A percentile compares a stretch with the other conserved stretches of the same genome.
Conservation (phyloP, 2,797 vertebrate species). For the Enteromius afrohamiltoni region DNA sequence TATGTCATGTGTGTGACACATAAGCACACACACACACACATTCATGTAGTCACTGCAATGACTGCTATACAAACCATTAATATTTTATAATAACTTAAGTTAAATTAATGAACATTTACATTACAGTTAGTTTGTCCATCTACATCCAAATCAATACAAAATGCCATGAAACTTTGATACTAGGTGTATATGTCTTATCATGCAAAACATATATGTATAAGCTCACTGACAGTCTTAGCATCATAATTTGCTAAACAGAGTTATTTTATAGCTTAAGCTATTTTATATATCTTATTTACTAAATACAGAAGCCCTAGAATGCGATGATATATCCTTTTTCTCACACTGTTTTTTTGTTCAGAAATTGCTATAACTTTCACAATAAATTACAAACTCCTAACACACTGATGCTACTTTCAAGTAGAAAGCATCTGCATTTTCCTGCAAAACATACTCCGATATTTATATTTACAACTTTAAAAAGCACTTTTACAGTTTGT, state of each 20-base stretch:
- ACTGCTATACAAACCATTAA: background rate
- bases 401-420: background rate
- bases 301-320: background rate
- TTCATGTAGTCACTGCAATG: background rate
- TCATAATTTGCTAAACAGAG: background rate
- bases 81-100: background rate
- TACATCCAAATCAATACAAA: background rate
- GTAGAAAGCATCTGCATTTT: background rate
- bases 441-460: background rate
- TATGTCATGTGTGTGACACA: constrained; percentile 39
- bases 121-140: background rate
- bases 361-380: background rate
- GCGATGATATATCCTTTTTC: background rate
- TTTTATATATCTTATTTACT: background rate
- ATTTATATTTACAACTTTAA: background rate
- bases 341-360: background rate
- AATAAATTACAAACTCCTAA: background rate
- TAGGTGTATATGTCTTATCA: background rate
- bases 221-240: background rate
- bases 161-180: background rate
- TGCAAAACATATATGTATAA: background rate
- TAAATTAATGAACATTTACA: background rate
- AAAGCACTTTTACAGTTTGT: background rate
- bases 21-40: constrained; percentile 28
- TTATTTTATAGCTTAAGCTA: too few relatives aligned